Base-by-base conservation (phyloP, 2,888 invertebrate genomes). In the Drosophila pegasa region DNA sequence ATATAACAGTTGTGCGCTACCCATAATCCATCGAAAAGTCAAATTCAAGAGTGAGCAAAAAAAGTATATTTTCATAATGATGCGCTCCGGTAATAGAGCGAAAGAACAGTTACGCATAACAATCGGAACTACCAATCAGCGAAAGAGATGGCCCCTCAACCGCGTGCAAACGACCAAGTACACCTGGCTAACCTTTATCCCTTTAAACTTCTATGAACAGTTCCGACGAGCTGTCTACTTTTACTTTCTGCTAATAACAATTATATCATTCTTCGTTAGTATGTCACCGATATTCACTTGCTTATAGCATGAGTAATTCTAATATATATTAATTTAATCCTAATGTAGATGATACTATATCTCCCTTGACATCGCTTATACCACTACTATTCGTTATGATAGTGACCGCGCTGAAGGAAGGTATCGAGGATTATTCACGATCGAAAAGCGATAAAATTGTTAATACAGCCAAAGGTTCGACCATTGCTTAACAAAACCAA, bases 161-260 rank as follows among this genome's bases (percentile, higher is more conserved):
- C 93, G 93, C 65, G 94, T 94, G 65, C 93, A 93, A 84, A 94
- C 94, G 0, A 94, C 94, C 58, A 95, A 97, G 94, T 97, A 97
- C 90, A 95, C 96, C 14, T 71, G 95, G 74, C 94, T 95, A 91
- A 95, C 94, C 90, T 97, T 97, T 92, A 72, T 97, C 52, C 96
- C 96, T 29, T 95, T 96, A 92, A 97, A 97, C 92, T 92, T 97
- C 33, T 93, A 95, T 77, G 97, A 97, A 87, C 97, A 97, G 93
- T 97, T 97, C 91, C 93, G 96, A 20, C 93, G 97, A 45, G 93
- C 97, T 40, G 97, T 96, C 71, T 97, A 97, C 93, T 96, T 97
- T 91, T 97, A 97, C 91, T 97, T 97, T 90, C 93, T 97, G 33
- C 91, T 95, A 29, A 95, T 96, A 73, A 95, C 95, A 10, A 93